phyloP scores from a whole-genome alignment of 2,888 invertebrate genomes.

The Amitus sp. region DNA sequence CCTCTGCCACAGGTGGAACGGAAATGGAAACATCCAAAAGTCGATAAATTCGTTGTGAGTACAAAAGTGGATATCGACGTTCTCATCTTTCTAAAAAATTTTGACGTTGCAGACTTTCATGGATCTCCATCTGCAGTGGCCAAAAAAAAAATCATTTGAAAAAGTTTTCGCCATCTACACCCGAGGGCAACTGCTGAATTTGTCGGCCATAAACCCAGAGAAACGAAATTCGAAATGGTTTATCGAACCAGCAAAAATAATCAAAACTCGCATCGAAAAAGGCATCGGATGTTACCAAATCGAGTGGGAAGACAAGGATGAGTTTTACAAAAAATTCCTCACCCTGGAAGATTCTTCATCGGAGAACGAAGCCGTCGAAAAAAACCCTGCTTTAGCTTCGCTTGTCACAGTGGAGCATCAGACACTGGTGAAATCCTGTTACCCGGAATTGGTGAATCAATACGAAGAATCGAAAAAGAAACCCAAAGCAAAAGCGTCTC shows the following conservation, averaged over 20 bases:
- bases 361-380: constrained; percentile 28
- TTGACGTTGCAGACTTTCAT: constrained; percentile 71
- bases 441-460: constrained; percentile 71
- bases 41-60: constrained; percentile 77
- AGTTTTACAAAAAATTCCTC: constrained; percentile 68
- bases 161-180: constrained; percentile 82
- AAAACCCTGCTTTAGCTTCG: constrained; percentile 10
- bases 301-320: constrained; percentile 73
- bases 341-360: constrained; percentile 27
- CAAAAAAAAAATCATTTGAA: constrained; percentile 78
- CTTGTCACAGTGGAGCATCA: constrained; percentile 77
- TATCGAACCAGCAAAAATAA: constrained; percentile 66
- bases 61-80: neutral
- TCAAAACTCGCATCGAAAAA: constrained; percentile 69
- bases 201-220: constrained; percentile 43
- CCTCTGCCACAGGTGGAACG: constrained; percentile 68
- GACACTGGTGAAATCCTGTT: constrained; percentile 71
- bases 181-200: constrained; percentile 77
- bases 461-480: constrained; percentile 68
- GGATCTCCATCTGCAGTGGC: constrained; percentile 76
- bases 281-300: constrained; percentile 78
- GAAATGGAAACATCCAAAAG: constrained; percentile 74
- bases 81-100: neutral
- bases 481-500: constrained; percentile 37
- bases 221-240: constrained; percentile 17